Evolutionary conservation across 53 echinoderm and acorn worm genomes (phyloP), one percentile per base, ranked within the genome.

Genomic region (Temnopleurus reevesii): DNA sequence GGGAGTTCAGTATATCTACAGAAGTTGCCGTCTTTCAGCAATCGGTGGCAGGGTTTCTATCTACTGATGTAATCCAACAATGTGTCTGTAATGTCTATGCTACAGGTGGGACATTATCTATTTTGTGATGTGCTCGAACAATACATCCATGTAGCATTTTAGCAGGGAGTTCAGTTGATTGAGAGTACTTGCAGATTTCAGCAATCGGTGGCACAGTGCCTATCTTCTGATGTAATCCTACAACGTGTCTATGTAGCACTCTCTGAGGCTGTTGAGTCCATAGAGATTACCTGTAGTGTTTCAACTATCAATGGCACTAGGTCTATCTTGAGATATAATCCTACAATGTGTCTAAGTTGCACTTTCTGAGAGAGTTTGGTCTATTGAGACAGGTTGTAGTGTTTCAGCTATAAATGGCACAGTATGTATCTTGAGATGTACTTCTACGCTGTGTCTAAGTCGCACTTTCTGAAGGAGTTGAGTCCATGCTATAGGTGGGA

Each of bases 401-500:
- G 41, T 43, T 2, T 43, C 24, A n/a, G 43, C 8, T 10, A 77
- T 45, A 23, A 17, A 0, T 21, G 45, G 46, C 8, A 10, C 8
- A 6, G 43, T 23, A 58, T 94, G 90, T 18, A 97, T 83, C 81
- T 90, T 94, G 59, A 60, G 93, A 44, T 93, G 76, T 19, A 95
- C 57, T 28, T 92, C 93, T 24, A 94, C 91, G 6, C 60, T 59
- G 60, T 18, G 38, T 19, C 30, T 53, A 76, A 26, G 77, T 45
- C 17, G 89, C 55, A 35, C 38, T 80, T 18, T 89, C 49, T 1
- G 89, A 57, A 3, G 92, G 76, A n/a, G 92, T 76, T 7, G 92
- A 89, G 47, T 98, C 98, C 95, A 98, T 9, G 95, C 90, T 57
- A 98, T 98, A 3, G 94, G 55, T 3, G 95, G 91, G 12, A 93